Base-by-base conservation (phyloP, 2,797 vertebrate genomes). In the Brachyalestes nurse region DNA sequence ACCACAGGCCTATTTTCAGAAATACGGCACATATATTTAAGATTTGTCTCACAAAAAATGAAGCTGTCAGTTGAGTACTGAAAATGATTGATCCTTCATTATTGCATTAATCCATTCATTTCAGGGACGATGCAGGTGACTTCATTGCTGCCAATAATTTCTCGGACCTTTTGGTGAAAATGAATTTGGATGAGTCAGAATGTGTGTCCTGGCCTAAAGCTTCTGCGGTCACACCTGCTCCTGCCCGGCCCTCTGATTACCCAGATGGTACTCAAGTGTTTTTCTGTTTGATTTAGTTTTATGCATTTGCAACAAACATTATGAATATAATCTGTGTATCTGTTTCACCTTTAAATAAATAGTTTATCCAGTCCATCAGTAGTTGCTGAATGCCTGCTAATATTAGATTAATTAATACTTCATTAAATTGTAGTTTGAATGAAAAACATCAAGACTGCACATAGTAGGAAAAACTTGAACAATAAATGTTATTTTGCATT, bases 81-180 rank as follows among this genome's bases (percentile, higher is more conserved):
- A 57, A n/a, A 17, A 57, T 55, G 2, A 34, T 34, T 34, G 34
- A 45, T 45, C 42, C 42, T 45, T 45, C 42, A 45, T 12, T 45
- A 45, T 8, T 45, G 42, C 10, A 45, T 9, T 19, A 55, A 64
- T 60, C 14, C 0, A 14, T 12, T 80, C 25, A 16, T 34, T 49
- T 42, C 79, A 96, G 94, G 85, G 93, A 94, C 47, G 86, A 90
- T 75, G 91, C 89, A 1, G 93, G 92, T 75, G 90, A 93, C 83
- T 92, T 90, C 78, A 87, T 93, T 77, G 94, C 95, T 73, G 92
- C 89, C 45, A 92, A 94, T 19, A 88, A 74, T 69, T 64, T 94
- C 82, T 91, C 91, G 82, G 88, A 90, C 88, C 84, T 87, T 86
- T 76, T 94, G 47, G 84, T 95, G 64, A 91, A 87, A 34, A 91